Evolutionary conservation across 2,113 vertebrate species (phyloP), one percentile per base, ranked within the genome.

Genomic region (Actinemys pallida): DNA sequence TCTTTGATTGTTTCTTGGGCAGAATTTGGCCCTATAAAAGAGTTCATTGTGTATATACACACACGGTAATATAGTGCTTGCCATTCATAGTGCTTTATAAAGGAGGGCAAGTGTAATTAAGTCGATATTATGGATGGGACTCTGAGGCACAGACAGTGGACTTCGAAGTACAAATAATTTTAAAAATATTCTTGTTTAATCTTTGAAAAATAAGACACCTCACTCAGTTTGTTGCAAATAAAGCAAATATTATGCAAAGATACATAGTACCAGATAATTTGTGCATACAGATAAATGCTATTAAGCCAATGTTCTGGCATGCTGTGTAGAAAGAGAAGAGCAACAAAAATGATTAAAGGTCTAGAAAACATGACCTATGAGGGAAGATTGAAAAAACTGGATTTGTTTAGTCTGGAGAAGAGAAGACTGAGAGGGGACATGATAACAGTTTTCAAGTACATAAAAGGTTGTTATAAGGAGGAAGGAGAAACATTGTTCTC

Each of bases 211-310:
- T 88, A 91, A 93, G 82, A 83, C 11, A 19, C 10, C 22, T 35
- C 85, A 89, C 45, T 88, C 81, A 83, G 84, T 89, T 92, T 88
- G 31, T 50, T 76, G 78, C 83, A 86, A 93, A 87, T 84, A 84
- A 92, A 76, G 39, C 72, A 76, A 95, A 88, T 96, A 92, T 96
- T 97, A 95, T 93, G 86, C 57, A 79, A 2, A 42, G 82, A 31
- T 87, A 13, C 29, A 45, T 72, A 84, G 8, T 90, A 81, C 87
- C 85, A 88, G 88, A 95, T 96, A 85, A 85, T 76, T 87, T 85
- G 25, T 84, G n/a, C 59, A 22, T 49, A 57, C 83, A 78, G 93
- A 89, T 91, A 96, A 96, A 90, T 5, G 8, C 84, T 84, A 81
- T 93, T 94, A 83, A 94, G 78, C 39, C 10, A 49, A 94, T 92